Evolutionary conservation across 2,888 invertebrate genomes (phyloP), one percentile per base, ranked within the genome.

Genomic region (Geotrupes spiniger): DNA sequence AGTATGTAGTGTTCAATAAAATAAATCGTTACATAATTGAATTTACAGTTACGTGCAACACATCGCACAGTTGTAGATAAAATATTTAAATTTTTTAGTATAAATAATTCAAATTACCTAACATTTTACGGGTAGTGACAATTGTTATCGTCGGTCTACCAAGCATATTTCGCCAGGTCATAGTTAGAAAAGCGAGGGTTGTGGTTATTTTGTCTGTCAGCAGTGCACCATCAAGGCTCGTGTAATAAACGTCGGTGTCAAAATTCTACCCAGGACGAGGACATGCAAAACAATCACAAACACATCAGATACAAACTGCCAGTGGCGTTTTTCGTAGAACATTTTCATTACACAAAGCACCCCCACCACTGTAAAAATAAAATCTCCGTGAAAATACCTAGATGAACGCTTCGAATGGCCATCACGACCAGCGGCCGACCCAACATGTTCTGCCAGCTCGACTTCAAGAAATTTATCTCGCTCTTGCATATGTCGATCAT

Each of bases 401-500:
- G 81, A 74, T 92, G 89, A 73, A 87, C 81, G 76, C 85, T 85
- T 81, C 88, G 87, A 79, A 90, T 82, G 72, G 87, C 86, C 80
- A 96, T 84, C 61, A 93, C 90, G 74, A 96, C 90, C 70, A 94
- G 84, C 54, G 99, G 98, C 66, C 98, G 84, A 67, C 99, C 99
- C 71, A 96, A 84, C 79, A 94, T 91, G 77, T 92, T 92, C 80
- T 92, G 92, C 98, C 98, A 99, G 76, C 92, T 92, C 66, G 91
- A 92, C 81, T 97, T 95, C 80, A 97, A 85, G 83, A 95, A 96
- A 81, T 93, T 90, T 71, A 97, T 89, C 80, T 97, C 95, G 64
- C 92, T 91, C 81, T 93, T 93, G 79, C 95, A 89, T 74, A 91
- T 91, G 80, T 98, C 97, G 73, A 97, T 89, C 87, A 97, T 89